phyloP scores from a whole-genome alignment of 2,113 vertebrate species.

The Catagonus wagneri region DNA sequence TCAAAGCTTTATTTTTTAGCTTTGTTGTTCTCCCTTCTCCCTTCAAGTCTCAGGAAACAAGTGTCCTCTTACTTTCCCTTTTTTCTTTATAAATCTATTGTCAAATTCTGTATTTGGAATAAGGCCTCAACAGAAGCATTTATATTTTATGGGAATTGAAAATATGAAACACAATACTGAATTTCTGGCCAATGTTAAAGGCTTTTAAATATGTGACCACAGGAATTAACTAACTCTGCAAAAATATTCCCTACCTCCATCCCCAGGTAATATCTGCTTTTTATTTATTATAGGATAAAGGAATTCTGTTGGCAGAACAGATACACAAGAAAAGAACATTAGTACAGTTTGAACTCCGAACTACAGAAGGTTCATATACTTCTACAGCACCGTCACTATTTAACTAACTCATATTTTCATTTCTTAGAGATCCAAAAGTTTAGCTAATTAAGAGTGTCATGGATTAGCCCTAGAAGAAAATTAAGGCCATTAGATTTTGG shows the following conservation, averaged over 20 bases:
- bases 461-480: neutral
- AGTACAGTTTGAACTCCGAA: neutral
- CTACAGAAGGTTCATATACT: neutral
- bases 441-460: neutral
- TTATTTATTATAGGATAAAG: neutral
- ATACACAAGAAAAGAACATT: neutral
- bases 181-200: neutral
- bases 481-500: neutral
- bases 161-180: neutral
- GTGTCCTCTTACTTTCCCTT: neutral
- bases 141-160: neutral
- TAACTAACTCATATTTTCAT: neutral
- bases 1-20: fast-evolving
- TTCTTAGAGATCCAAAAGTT: neutral
- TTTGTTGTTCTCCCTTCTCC: neutral
- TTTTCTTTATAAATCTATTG: neutral
- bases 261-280: neutral
- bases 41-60: neutral
- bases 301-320: neutral
- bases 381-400: neutral
- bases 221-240: neutral
- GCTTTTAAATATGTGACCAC: neutral
- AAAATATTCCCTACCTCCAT: neutral
- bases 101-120: neutral
- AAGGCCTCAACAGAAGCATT: neutral